Evolutionary conservation across 2,113 vertebrate species (phyloP).

Genomic region (Aviceda subcristata): DNA sequence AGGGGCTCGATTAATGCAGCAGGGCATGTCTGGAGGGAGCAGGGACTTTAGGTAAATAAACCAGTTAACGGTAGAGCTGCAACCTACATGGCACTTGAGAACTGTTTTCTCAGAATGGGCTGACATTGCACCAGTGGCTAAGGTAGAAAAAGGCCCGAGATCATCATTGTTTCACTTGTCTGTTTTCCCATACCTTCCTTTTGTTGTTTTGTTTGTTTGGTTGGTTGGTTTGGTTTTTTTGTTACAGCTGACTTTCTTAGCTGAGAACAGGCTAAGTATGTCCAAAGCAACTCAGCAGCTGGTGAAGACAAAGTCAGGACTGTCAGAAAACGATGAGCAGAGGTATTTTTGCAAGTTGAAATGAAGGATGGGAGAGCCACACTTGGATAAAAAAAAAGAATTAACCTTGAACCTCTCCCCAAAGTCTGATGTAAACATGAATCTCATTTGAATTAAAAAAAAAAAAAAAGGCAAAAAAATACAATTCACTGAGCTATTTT

Average conservation of each 20-base stretch:
- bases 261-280: neutral
- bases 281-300: neutral
- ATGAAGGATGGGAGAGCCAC: neutral
- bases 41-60: neutral
- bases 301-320: neutral
- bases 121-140: neutral
- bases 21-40: accelerated
- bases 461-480: neutral
- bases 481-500: neutral
- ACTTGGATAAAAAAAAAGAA: neutral
- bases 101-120: neutral
- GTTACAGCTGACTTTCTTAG: neutral
- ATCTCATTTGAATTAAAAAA: neutral
- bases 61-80: neutral
- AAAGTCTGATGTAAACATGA: neutral
- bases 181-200: neutral
- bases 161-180: neutral
- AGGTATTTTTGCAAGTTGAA: neutral
- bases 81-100: neutral
- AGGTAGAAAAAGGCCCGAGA: neutral
- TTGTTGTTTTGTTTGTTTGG: too few species aligned
- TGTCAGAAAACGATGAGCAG: neutral
- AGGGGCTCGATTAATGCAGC: neutral
- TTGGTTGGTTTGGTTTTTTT: too few species aligned
- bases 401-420: neutral